Conservation (phyloP, 1,140 invertebrate species). For the Agrypnia vestita region DNA sequence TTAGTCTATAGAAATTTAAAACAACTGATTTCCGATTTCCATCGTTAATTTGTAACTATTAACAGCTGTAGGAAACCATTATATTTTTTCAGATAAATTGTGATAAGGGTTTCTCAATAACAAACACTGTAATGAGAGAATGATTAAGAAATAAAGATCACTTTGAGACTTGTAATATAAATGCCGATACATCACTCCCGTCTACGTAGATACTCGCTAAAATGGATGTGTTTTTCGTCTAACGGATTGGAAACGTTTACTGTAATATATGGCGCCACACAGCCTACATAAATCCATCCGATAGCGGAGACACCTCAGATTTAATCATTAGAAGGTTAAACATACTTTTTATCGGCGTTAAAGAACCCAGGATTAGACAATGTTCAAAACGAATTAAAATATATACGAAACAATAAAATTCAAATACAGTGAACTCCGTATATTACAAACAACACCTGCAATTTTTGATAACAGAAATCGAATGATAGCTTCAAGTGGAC, state of each 20-base stretch:
- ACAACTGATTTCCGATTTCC: no score
- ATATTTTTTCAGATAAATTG: no score
- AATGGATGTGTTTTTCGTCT: neutral
- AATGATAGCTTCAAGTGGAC: no score
- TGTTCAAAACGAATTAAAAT: neutral
- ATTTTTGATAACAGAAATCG: no score
- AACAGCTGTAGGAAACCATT: no score
- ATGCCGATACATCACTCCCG: slow-evolving; percentile 21
- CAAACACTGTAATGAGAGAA: neutral
- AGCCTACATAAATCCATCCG: slow-evolving; percentile 3
- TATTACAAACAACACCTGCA: no score
- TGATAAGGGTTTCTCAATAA: slow-evolving; percentile 8
- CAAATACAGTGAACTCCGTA: no score
- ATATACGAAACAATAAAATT: neutral
- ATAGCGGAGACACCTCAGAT: slow-evolving; percentile 1
- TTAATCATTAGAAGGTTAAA: neutral
- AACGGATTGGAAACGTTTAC: slow-evolving; percentile 37
- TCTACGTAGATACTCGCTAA: neutral
- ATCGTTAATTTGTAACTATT: no score
- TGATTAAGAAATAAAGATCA: slow-evolving; percentile 17
- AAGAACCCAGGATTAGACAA: no score
- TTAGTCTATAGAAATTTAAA: no score
- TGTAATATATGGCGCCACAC: slow-evolving; percentile 2
- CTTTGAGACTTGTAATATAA: neutral
- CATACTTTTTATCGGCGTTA: neutral